Evolutionary conservation across 2,113 vertebrate genomes (phyloP), one percentile per base, ranked within the genome.

Genomic region (Sceloporus tristichus): DNA sequence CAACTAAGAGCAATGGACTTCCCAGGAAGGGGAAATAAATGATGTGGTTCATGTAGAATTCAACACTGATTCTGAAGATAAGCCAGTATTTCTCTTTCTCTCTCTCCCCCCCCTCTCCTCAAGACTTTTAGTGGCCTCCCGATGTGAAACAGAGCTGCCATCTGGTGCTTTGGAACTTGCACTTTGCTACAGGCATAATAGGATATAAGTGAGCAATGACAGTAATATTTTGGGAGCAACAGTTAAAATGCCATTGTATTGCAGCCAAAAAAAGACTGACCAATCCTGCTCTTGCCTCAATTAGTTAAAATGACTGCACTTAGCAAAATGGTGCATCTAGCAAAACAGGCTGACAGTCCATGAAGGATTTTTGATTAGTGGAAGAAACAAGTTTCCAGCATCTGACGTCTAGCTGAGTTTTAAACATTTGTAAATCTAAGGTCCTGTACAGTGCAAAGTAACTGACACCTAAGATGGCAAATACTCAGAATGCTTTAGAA

Each of bases 1-100:
- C 76, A 87, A 68, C 18, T 88, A 90, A 73, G 0, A 0, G 13
- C 78, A 40, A 19, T 10, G 29, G 25, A 27, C 85, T 87, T 87
- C 76, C 89, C 19, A 88, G 90, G 78, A n/a, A 27, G 56, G 14
- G 54, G 59, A 85, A 87, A 81, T 91, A 18, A 59, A 23, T 56
- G 4, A 23, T 62, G 48, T 83, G 68, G 68, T 2, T 87, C 34
- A 85, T 89, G 40, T 29, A 92, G 42, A 94, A 76, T 19, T 34
- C 9, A 0, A 0, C 48, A 81, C 10, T 21, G 53, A 79, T 53
- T 1, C 82, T 73, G 1, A 5, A 91, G 90, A 65, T 42, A 53
- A 81, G n/a, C 2, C 34, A 62, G 34, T n/a, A 19, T 81, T 34
- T 5, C 56, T 59, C 59, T 79, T 18, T 38, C 18, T 40, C 21